phyloP scores from a whole-genome alignment of 2,888 invertebrate species.

The Chalcis sispes region DNA sequence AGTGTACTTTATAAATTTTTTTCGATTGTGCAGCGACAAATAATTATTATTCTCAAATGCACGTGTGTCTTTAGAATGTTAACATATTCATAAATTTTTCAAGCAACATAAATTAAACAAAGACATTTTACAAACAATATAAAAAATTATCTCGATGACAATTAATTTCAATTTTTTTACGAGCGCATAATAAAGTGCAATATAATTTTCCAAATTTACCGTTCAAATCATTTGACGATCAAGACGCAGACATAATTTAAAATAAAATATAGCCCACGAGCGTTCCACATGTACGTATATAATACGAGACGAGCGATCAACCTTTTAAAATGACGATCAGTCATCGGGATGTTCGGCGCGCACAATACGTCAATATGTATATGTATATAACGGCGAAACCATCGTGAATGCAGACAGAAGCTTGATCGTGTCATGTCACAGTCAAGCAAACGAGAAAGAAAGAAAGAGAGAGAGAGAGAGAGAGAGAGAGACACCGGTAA shows the following conservation, averaged over 20 bases:
- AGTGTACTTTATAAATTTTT: neutral
- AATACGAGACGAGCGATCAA: no score
- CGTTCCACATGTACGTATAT: neutral
- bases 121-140: neutral
- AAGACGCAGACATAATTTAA: neutral
- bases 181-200: no score
- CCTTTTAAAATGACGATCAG: conserved; percentile 4
- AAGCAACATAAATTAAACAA: neutral
- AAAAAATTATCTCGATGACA: neutral
- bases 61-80: neutral
- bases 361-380: neutral
- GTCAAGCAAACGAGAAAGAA: neutral
- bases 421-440: neutral
- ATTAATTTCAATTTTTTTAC: no score
- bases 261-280: neutral
- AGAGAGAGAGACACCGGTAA: neutral
- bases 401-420: neutral
- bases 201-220: no score
- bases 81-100: neutral
- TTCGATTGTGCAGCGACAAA: no score
- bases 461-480: neutral
- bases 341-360: neutral
- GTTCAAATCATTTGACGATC: neutral
- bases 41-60: no score
- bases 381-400: neutral